Conservation (phyloP, 2,113 vertebrate species). For the Physeter macrocephalus region DNA sequence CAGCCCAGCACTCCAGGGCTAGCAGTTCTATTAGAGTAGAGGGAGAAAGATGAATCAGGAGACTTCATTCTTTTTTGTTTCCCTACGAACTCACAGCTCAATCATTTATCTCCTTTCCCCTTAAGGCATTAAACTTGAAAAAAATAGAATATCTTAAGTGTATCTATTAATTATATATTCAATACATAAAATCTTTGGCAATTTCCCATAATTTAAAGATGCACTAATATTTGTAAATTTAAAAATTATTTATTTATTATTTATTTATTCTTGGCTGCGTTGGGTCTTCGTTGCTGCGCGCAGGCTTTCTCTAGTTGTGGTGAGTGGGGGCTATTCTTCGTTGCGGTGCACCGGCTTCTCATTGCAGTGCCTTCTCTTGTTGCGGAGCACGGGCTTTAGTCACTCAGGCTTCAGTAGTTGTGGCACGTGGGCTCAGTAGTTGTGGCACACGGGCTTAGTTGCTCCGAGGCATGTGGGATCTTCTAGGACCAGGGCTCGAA, state of each 20-base stretch:
- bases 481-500: too few species aligned
- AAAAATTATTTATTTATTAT: background rate
- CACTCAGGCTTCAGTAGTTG: too few species aligned
- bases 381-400: too few species aligned
- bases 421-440: too few species aligned
- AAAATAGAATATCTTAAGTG: background rate
- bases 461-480: too few species aligned
- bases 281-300: too few species aligned
- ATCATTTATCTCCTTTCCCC: background rate
- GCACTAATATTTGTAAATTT: constrained; percentile 14
- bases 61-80: background rate
- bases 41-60: background rate
- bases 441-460: too few species aligned
- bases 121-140: background rate
- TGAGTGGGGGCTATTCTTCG: too few species aligned
- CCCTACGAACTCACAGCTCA: background rate
- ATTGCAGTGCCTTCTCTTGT: too few species aligned
- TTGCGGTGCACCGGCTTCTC: too few species aligned
- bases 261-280: too few species aligned
- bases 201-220: constrained; percentile 31
- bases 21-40: background rate
- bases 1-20: background rate
- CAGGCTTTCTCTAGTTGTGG: too few species aligned
- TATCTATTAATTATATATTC: background rate
- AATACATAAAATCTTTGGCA: background rate